A percentile compares a stretch with the other conserved stretches of the same genome.
Evolutionary conservation across 2,113 vertebrate genomes (phyloP).

Genomic region (Megaceryle maxima): DNA sequence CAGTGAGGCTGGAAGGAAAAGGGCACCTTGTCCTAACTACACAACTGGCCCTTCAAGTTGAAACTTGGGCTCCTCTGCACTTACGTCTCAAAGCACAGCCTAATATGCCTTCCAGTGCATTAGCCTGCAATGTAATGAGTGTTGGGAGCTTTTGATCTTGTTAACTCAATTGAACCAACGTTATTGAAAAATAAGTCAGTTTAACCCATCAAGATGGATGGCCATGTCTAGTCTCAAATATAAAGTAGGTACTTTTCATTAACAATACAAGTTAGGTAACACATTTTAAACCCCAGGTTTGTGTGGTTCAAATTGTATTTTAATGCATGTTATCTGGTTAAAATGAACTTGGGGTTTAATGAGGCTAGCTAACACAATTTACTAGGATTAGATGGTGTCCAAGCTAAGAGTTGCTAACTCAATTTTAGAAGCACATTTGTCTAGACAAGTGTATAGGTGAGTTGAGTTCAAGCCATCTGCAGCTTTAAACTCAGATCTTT

Average conservation of each 20-base stretch:
- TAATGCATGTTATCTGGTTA: neutral
- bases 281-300: neutral
- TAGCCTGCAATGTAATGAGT: neutral
- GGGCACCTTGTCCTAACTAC: fast-evolving
- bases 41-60: fast-evolving
- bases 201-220: neutral
- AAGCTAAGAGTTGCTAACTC: neutral
- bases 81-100: fast-evolving
- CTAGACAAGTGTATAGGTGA: neutral
- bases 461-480: neutral
- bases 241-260: neutral
- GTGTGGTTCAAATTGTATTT: neutral
- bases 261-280: neutral
- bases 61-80: neutral
- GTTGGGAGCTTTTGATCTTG: neutral
- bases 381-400: neutral
- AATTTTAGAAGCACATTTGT: neutral
- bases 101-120: neutral
- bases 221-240: neutral
- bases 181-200: neutral
- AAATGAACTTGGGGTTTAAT: neutral
- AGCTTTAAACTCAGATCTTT: neutral
- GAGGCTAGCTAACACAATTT: neutral
- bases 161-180: neutral
- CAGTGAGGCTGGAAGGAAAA: fast-evolving